Conservation (phyloP, 2,888 invertebrate genomes). For the Drosophila fulvimacula region DNA sequence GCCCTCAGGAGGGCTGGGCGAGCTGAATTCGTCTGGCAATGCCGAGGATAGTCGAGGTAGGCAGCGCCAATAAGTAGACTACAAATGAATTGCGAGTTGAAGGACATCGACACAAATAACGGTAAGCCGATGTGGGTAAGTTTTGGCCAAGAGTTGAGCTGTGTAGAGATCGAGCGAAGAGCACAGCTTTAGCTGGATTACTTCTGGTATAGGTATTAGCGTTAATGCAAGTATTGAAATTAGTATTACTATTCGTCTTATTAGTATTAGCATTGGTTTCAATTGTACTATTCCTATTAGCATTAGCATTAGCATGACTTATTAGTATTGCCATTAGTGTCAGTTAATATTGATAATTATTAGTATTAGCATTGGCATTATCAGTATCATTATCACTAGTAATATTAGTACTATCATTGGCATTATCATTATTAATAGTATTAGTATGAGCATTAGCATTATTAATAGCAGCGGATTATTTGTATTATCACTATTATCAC, state of each 20-base stretch:
- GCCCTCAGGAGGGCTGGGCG: neutral
- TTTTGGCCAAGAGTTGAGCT: too few relatives aligned
- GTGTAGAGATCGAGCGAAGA: neutral
- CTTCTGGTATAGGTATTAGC: neutral
- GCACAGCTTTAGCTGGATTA: neutral
- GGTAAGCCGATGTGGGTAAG: neutral
- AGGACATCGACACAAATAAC: neutral
- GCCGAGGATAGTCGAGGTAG: slow-evolving; percentile 20
- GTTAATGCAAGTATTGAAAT: too few relatives aligned
- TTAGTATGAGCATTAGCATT: neutral
- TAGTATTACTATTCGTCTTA: too few relatives aligned
- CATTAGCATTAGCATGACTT: too few relatives aligned
- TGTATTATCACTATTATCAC: neutral
- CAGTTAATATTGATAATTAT: too few relatives aligned
- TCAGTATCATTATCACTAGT: too few relatives aligned
- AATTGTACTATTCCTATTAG: too few relatives aligned
- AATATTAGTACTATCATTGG: too few relatives aligned
- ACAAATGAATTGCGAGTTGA: slow-evolving; percentile 38
- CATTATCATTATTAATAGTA: too few relatives aligned
- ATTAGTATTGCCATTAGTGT: too few relatives aligned
- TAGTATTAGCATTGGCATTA: too few relatives aligned
- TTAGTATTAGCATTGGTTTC: too few relatives aligned
- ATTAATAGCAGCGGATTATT: neutral
- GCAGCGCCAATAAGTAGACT: slow-evolving; percentile 56
- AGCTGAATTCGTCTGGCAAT: slow-evolving; percentile 3